Conservation (phyloP, 2,888 invertebrate species). For the Pyrgus malvae region DNA sequence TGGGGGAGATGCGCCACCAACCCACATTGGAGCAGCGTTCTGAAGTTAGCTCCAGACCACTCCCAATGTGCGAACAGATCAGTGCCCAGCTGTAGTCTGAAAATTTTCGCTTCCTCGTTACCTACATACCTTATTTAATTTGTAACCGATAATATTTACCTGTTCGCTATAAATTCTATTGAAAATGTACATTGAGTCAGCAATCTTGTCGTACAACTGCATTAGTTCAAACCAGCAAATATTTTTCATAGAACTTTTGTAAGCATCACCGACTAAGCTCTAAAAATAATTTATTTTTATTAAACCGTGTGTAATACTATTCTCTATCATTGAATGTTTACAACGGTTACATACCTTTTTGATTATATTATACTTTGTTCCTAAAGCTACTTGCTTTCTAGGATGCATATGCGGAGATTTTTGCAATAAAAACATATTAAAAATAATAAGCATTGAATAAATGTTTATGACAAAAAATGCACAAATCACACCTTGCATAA, state of each 20-base stretch:
- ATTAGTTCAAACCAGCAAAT: slow-evolving; percentile 60
- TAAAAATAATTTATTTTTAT: background rate
- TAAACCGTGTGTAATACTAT: no score
- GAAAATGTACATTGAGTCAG: slow-evolving; percentile 53
- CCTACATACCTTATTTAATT: background rate
- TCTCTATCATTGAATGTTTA: no score
- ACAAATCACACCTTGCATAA: slow-evolving; percentile 51
- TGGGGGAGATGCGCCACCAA: no score
- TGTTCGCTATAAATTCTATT: slow-evolving; percentile 58
- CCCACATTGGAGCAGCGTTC: no score
- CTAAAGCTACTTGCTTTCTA: no score
- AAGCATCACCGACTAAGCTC: background rate
- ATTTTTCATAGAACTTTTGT: background rate
- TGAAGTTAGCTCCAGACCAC: no score
- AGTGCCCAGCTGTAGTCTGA: no score
- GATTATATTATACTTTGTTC: no score
- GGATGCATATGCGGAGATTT: slow-evolving; percentile 35
- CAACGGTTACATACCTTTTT: no score
- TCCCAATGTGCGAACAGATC: no score
- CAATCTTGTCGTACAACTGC: slow-evolving; percentile 62
- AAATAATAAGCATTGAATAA: slow-evolving; percentile 43
- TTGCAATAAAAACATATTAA: slow-evolving; percentile 45
- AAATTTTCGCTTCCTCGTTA: no score
- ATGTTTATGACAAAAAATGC: slow-evolving; percentile 46
- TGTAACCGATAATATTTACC: slow-evolving; percentile 38